Percentiles rank a stretch among this genome's conserved stretches.
phyloP scores from a whole-genome alignment of 2,113 vertebrate species.

The Ochotona curzoniae region DNA sequence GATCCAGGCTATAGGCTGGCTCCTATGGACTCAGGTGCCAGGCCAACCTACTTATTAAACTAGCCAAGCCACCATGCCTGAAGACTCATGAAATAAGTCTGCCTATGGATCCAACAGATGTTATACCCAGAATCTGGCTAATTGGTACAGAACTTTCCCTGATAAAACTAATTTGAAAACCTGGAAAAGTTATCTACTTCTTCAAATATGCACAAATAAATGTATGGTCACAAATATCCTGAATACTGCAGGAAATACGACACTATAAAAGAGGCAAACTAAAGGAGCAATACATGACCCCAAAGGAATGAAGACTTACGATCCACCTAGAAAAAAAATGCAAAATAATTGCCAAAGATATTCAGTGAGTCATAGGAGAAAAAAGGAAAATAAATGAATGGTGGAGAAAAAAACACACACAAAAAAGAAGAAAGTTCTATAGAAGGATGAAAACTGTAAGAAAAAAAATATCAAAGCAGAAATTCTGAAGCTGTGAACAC shows the following conservation, averaged over 20 bases:
- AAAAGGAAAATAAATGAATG: neutral
- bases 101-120: neutral
- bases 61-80: neutral
- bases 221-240: neutral
- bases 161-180: neutral
- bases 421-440: neutral
- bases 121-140: neutral
- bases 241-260: neutral
- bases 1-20: neutral
- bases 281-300: neutral
- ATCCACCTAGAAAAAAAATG: neutral
- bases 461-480: neutral
- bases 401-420: neutral
- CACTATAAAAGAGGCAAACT: neutral
- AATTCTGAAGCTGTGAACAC: neutral
- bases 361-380: neutral
- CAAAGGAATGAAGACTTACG: neutral
- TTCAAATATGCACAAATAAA: neutral
- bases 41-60: neutral
- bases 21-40: neutral
- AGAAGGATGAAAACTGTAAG: neutral
- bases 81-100: neutral
- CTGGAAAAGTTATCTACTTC: neutral
- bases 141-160: neutral
- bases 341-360: neutral